These are phyloP conservation scores for Pristionchus arcanus DNA, from an alignment of 2,888 invertebrate genomes.

Conservation along the genomic window DNA sequence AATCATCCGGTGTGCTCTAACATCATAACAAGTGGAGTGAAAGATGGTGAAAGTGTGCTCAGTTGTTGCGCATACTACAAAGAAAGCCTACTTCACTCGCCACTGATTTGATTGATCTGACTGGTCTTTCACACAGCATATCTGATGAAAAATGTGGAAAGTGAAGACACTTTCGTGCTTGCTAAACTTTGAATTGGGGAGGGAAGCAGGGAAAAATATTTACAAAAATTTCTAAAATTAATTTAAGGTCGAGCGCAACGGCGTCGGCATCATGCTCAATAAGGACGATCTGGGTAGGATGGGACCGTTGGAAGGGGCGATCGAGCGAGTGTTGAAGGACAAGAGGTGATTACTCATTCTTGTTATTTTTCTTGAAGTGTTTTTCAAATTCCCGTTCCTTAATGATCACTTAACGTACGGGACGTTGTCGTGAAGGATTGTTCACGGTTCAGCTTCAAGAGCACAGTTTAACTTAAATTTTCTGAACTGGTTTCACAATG, in stretches of 20 bases:
- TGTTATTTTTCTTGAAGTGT: too few relatives aligned
- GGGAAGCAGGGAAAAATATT: too few relatives aligned
- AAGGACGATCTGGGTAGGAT: constrained; percentile 26
- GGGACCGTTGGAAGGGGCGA: constrained; percentile 19
- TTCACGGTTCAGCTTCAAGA: too few relatives aligned
- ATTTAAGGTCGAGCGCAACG: constrained; percentile 8
- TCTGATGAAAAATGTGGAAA: background rate
- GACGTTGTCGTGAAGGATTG: too few relatives aligned
- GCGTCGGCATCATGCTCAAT: constrained; percentile 16
- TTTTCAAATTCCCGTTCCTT: too few relatives aligned
- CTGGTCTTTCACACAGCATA: too few relatives aligned
- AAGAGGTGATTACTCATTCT: background rate
- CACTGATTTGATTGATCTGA: background rate
- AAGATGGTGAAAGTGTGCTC: background rate
- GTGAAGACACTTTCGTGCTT: background rate
- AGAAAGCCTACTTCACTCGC: background rate
- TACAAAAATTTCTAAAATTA: background rate
- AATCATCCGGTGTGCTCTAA: background rate
- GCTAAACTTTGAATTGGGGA: too few relatives aligned
- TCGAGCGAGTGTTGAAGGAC: background rate
- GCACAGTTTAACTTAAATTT: too few relatives aligned
- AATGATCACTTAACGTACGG: too few relatives aligned
- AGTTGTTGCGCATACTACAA: background rate
- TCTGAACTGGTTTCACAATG: too few relatives aligned
- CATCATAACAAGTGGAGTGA: background rate